Evolutionary conservation across 2,888 invertebrate species (phyloP).

Genomic region (Mythimna lalbum): DNA sequence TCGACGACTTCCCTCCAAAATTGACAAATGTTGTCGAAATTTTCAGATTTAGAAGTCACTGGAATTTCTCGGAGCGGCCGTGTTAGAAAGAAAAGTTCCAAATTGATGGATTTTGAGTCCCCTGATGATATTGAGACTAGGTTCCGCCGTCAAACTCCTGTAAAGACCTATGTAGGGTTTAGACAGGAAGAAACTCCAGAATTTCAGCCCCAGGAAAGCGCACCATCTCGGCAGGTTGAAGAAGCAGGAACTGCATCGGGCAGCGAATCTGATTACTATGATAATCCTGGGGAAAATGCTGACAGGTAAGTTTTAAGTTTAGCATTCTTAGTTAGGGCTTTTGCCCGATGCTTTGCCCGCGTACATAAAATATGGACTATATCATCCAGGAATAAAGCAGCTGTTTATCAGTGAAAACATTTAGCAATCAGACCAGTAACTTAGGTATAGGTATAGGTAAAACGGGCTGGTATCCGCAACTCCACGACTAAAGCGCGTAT

Average conservation of each 20-base stretch:
- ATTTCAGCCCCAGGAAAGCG: slow-evolving; percentile 71
- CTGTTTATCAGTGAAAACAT: no score
- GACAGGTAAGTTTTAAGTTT: slow-evolving; percentile 78
- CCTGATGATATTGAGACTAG: slow-evolving; percentile 95
- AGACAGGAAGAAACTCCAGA: slow-evolving; percentile 77
- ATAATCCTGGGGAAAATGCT: slow-evolving; percentile 84
- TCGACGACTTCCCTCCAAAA: slow-evolving; percentile 50
- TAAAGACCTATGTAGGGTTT: slow-evolving; percentile 76
- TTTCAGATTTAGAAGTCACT: slow-evolving; percentile 94
- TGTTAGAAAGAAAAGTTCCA: slow-evolving; percentile 98
- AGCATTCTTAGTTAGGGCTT: no score
- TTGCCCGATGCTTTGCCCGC: no score
- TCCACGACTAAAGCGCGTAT: no score
- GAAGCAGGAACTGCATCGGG: slow-evolving; percentile 83
- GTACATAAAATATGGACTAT: no score
- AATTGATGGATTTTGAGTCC: slow-evolving; percentile 97
- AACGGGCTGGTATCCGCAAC: no score
- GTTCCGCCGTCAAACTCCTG: slow-evolving; percentile 83
- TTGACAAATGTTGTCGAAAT: slow-evolving; percentile 23
- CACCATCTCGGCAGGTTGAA: slow-evolving; percentile 72
- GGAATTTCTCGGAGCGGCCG: slow-evolving; percentile 97
- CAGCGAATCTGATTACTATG: slow-evolving; percentile 87
- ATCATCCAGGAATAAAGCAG: no score
- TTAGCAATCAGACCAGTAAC: no score
- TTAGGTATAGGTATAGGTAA: no score